Evolutionary conservation across 1,140 invertebrate species (phyloP).

Genomic region (Pseudomyrmex concolor): DNA sequence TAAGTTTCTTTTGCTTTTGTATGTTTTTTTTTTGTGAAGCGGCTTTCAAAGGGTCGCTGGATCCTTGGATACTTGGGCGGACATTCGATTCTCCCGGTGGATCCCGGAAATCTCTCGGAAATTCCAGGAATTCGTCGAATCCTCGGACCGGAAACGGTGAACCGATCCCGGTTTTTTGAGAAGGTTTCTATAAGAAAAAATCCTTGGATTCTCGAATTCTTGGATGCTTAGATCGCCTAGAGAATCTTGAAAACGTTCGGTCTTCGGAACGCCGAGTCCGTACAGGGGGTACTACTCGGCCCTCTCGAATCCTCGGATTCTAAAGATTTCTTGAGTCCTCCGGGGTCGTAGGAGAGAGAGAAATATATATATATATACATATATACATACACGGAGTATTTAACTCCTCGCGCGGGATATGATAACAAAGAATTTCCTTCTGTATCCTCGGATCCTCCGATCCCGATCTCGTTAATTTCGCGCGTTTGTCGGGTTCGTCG

Average conservation of each 20-base stretch:
- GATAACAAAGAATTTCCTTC: constrained; percentile 36
- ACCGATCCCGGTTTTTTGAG: constrained; percentile 44
- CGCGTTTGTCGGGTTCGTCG: constrained; percentile 31
- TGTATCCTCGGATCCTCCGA: constrained; percentile 54
- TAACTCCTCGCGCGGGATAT: constrained; percentile 40
- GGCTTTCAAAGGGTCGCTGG: constrained; percentile 44
- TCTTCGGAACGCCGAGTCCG: constrained; percentile 56
- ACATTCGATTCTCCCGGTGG: constrained; percentile 16
- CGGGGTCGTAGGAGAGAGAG: constrained; percentile 16
- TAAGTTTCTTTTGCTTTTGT: constrained; percentile 32
- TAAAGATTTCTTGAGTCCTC: constrained; percentile 53
- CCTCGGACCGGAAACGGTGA: constrained; percentile 36
- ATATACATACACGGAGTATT: neutral
- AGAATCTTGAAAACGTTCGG: constrained; percentile 53
- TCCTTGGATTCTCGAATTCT: constrained; percentile 57
- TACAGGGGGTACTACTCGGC: constrained; percentile 28
- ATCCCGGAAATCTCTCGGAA: constrained; percentile 33
- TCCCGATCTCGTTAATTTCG: constrained; percentile 54
- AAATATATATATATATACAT: too few species aligned
- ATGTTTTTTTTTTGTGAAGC: constrained; percentile 33
- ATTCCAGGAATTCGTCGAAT: constrained; percentile 56
- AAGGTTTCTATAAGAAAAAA: neutral
- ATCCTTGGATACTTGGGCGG: constrained; percentile 55
- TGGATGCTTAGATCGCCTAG: constrained; percentile 49
- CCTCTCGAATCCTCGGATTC: constrained; percentile 57